phyloP scores from a whole-genome alignment of 2,797 vertebrate genomes.

The Megaceryle alcyon region DNA sequence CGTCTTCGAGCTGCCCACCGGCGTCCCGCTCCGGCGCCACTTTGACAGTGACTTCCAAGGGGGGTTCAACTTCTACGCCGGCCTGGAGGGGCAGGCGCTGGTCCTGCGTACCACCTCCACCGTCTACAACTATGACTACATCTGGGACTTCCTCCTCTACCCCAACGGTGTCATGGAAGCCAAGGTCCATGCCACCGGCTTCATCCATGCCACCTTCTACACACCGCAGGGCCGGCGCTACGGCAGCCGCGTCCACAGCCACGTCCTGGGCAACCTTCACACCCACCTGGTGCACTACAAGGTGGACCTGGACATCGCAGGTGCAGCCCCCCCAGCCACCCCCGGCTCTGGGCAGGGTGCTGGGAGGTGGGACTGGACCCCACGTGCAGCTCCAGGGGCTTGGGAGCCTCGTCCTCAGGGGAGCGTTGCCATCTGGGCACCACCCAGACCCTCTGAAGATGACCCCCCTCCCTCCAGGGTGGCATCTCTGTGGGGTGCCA shows the following conservation, averaged over 20 bases:
- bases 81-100: conserved; percentile 86
- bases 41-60: conserved; percentile 86
- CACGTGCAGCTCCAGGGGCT: accelerated
- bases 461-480: accelerated
- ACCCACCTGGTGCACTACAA: conserved; percentile 94
- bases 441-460: accelerated
- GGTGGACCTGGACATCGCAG: conserved; percentile 92
- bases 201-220: conserved; percentile 91
- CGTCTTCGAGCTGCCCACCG: conserved; percentile 92
- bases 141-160: conserved; percentile 94
- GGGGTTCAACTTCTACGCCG: conserved; percentile 88
- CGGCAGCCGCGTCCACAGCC: conserved; percentile 84
- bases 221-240: conserved; percentile 85
- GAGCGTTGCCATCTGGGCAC: accelerated
- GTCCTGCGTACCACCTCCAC: conserved; percentile 91
- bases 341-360: accelerated
- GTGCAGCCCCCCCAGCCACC: conserved; percentile 60
- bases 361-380: not conserved
- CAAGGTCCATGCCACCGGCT: conserved; percentile 92
- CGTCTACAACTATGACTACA: conserved; percentile 96
- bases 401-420: accelerated
- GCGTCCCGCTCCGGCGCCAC: conserved; percentile 88
- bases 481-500: no score
- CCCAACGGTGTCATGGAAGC: conserved; percentile 91
- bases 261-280: conserved; percentile 93